A percentile compares a stretch with the other conserved stretches of the same genome.
These are phyloP conservation scores for Gallinago jamesoni DNA, from an alignment of 2,113 vertebrate genomes.

Conservation along the genomic window DNA sequence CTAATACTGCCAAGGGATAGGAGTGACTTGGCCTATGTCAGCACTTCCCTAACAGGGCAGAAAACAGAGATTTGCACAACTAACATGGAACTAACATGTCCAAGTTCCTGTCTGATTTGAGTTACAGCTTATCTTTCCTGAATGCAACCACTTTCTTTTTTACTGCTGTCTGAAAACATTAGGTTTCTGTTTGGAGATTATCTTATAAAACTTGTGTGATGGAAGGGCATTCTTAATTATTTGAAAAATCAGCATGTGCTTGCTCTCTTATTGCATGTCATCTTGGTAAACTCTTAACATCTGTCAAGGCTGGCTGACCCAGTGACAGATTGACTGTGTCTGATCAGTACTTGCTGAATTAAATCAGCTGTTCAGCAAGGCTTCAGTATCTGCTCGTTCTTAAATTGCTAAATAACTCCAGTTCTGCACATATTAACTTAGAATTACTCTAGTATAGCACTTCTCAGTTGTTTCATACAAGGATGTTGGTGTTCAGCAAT, in stretches of 20 bases:
- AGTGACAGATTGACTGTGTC: neutral
- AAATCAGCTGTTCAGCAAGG: neutral
- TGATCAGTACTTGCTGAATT: conserved; percentile 4
- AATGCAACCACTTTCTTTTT: conserved; percentile 21
- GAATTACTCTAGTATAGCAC: neutral
- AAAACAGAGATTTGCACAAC: conserved; percentile 32
- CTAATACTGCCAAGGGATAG: conserved; percentile 34
- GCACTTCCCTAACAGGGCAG: conserved; percentile 26
- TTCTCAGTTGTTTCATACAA: neutral
- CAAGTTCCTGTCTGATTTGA: conserved; percentile 46
- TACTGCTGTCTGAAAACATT: neutral
- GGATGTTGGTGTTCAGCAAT: neutral
- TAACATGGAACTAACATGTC: neutral
- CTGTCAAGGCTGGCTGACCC: neutral
- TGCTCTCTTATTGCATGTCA: neutral
- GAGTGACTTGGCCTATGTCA: conserved; percentile 49
- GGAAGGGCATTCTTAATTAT: neutral
- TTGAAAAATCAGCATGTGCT: conserved; percentile 7
- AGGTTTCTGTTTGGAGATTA: neutral
- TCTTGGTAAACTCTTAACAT: neutral
- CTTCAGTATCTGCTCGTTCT: neutral
- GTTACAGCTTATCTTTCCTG: conserved; percentile 38
- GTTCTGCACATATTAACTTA: neutral
- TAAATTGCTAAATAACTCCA: neutral
- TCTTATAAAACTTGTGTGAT: neutral